Evolutionary conservation across 2,888 invertebrate species (phyloP), one percentile per base, ranked within the genome.

Genomic region (Gandaritis pyraliata): DNA sequence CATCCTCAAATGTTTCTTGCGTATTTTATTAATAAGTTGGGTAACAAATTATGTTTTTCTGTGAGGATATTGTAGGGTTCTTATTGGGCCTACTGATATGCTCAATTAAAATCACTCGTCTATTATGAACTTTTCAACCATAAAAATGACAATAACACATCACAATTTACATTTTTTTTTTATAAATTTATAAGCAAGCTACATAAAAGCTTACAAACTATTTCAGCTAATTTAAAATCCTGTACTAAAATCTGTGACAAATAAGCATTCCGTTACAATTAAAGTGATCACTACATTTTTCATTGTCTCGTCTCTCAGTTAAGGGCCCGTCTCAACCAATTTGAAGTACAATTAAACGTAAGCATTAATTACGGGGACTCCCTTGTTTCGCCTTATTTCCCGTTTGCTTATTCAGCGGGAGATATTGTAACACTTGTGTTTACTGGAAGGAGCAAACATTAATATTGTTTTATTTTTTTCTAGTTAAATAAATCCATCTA

Each of bases 281-380:
- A 73, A 68, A 63, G 60, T 61, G 51, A 65, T 69, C 70, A 73
- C 73, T 76, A 77, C 77, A 78, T 77, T 82, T 81, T 81, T 81
- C 78, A 78, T 75, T 78, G 78, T 67, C 78, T 78, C 73, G 75
- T 77, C 75, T 78, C 73, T 72, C 76, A 73, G 78, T 77, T 65
- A 71, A 81, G 79, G 82, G 83, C 77, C 80, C 75, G 81, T 86
- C 84, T 81, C 78, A 73, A 77, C 82, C 84, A 87, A 86, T 88
- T 87, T 82, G 70, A 78, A 74, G 76, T 78, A 87, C 88, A 90
- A 90, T 91, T 90, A 90, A 90, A 88, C 82, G 88, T 87, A 85
- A 88, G 88, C 89, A 90, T 89, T 90, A 88, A 91, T 90, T 91
- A 88, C 86, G 81, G 85, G 83, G 83, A 81, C 83, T 85, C 77